Evolutionary conservation across 2,888 invertebrate species (phyloP), one percentile per base, ranked within the genome.

Genomic region (Pyrochroa serraticornis): DNA sequence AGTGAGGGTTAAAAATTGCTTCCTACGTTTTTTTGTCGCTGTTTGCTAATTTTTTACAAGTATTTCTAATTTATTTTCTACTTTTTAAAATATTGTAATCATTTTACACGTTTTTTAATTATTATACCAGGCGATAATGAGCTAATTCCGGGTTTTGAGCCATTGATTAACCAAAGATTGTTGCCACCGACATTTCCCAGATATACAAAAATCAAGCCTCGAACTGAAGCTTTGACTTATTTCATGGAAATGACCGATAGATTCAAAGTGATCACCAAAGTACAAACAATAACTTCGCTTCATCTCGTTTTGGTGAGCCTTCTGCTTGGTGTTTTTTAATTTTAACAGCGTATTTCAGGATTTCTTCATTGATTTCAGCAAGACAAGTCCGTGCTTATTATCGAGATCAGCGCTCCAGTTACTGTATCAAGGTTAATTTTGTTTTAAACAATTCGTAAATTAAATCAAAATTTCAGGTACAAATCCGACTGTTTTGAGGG

Each of bases 161-260:
- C 97, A 2, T 88, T 95, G 79, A 91, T 97, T 39, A 98, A 98
- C 82, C 97, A 97, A 79, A 87, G 96, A 38, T 83, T 97, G 45
- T 82, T 98, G 51, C 98, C 98, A n/a, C 97, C 98, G 0, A 97
- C 98, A 10, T 99, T 98, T 82, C 98, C 98, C 0, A 87, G 98
- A 12, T 97, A 95, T 79, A 95, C 96, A 0, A 91, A 93, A 79
- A 95, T 97, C 72, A 92, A 92, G 68, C 88, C 89, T 41, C 82
- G 89, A 65, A 80, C 83, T 46, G 93, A 93, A 74, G 93, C 96
- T 33, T 77, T 95, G 60, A 83, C 85, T 64, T 93, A 93, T 77
- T 86, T 93, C 73, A 90, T 92, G 70, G 90, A 90, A 73, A 85
- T 97, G 69, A 84, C 95, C n/a, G 84, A 87, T 36, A 84, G 93